Percentiles rank a stretch among this genome's conserved stretches.
phyloP scores from a whole-genome alignment of 23 tunicate genomes.

The Pegea sp. region DNA sequence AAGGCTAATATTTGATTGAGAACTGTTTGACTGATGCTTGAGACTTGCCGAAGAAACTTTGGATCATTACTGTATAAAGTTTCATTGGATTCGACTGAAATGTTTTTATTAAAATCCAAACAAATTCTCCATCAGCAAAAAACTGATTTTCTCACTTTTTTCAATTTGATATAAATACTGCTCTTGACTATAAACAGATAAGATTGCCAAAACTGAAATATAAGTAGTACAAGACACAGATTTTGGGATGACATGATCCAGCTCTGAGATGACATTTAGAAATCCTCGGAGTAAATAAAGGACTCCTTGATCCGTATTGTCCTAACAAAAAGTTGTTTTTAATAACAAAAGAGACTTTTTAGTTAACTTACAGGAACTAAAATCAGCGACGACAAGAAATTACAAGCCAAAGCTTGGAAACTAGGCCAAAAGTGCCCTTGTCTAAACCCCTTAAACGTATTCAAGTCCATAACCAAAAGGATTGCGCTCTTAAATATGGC shows the following conservation, averaged over 20 bases:
- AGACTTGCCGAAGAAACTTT: conserved; percentile 35
- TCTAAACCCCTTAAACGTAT: neutral
- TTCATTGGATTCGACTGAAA: conserved; percentile 74
- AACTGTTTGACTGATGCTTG: conserved; percentile 13
- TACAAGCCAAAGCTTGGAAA: neutral
- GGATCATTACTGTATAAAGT: conserved; percentile 66
- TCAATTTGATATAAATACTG: conserved; percentile 45
- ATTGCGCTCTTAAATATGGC: conserved; percentile 60
- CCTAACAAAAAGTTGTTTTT: conserved; percentile 5
- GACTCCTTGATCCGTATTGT: conserved; percentile 75
- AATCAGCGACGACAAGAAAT: neutral
- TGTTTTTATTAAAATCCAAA: too few species aligned
- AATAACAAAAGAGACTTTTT: neutral
- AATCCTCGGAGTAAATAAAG: conserved; percentile 55
- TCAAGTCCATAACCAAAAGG: conserved; percentile 26
- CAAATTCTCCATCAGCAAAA: too few species aligned
- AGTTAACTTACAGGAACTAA: neutral
- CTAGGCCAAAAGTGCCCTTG: neutral
- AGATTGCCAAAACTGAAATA: conserved; percentile 43
- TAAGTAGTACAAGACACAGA: conserved; percentile 16
- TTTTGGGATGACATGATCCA: conserved; percentile 2
- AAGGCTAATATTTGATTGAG: conserved; percentile 40
- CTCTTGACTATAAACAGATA: conserved; percentile 72
- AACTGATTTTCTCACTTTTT: conserved; percentile 22
- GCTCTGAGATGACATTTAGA: conserved; percentile 38